Evolutionary conservation across 1,140 invertebrate species (phyloP), one percentile per base, ranked within the genome.

Genomic region (Nasonia vitripennis): DNA sequence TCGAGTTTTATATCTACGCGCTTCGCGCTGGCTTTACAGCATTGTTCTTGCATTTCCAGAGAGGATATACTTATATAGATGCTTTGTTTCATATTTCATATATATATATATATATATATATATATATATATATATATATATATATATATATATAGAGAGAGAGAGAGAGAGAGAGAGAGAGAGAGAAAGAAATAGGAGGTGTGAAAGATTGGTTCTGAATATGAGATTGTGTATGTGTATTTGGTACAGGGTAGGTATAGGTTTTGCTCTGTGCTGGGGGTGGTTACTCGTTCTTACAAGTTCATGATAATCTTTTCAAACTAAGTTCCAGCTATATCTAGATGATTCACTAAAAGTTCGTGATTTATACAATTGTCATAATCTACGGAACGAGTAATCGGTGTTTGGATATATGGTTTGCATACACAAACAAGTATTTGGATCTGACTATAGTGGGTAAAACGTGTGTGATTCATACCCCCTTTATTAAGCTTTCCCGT

Each of bases 171-270:
- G 0, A 62, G 1, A 10, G 34, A 37, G 34, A 37, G 34, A 37
- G 34, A 37, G 34, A 37, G 34, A 62, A 6, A 62, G 1, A 10
- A 9, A 45, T 7, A 48, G 55, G 55, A 48, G 78, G 78, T 41
- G 78, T 79, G 55, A 79, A 67, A 79, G 55, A 23, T 62, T 79
- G 20, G 10, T 68, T 37, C 37, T 75, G 74, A 75, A 9, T 48
- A 75, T n/a, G 74, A 78, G 48, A 55, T 10, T 55, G 2, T 5
- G 4, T 27, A 71, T 0, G 73, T 71, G 68, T 71, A 71, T 14
- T 71, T 71, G 14, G 31, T 27, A 71, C 27, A 34, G 55, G 17
- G 20, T 31, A 5, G 17, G 55, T 31, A 5, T 10, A 31, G 68
- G 68, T 71, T 6, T 75, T 75, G 41, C 73, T 41, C 73, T 75